A percentile compares a stretch with the other conserved stretches of the same genome.
Conservation (phyloP, 2,797 vertebrate species). For the Pipistrellus nathusii region DNA sequence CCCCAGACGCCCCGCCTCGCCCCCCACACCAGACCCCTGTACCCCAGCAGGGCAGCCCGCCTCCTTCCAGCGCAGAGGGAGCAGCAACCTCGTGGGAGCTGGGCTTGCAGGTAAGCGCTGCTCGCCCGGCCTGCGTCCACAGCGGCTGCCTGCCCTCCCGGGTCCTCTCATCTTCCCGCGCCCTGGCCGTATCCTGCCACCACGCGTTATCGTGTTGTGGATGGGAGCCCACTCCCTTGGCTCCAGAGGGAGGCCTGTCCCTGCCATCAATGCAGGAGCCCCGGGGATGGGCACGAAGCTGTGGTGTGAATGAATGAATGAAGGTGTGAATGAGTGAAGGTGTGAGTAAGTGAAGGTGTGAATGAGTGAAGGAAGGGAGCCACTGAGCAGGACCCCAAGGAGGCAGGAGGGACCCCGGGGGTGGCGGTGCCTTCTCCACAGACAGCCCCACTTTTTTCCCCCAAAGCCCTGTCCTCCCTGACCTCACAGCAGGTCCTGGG, state of each 20-base stretch:
- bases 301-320: too few relatives aligned
- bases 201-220: too few relatives aligned
- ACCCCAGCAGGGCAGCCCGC: not conserved
- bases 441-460: not conserved
- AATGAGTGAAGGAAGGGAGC: not conserved
- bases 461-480: not conserved
- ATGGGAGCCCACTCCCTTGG: not conserved
- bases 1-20: too few relatives aligned
- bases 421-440: not conserved
- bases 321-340: too few relatives aligned
- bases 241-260: rapidly evolving
- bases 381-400: not conserved
- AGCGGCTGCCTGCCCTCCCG: too few relatives aligned
- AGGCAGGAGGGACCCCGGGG: too few relatives aligned
- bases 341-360: not conserved
- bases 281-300: too few relatives aligned
- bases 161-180: too few relatives aligned
- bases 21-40: not conserved
- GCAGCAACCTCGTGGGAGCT: not conserved
- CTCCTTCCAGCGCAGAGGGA: not conserved
- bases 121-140: not conserved
- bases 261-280: not conserved
- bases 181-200: too few relatives aligned
- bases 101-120: conserved; percentile 43
- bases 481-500: too few relatives aligned